Base-by-base conservation (phyloP, 2,797 vertebrate species). In the Austrolebias charrua region DNA sequence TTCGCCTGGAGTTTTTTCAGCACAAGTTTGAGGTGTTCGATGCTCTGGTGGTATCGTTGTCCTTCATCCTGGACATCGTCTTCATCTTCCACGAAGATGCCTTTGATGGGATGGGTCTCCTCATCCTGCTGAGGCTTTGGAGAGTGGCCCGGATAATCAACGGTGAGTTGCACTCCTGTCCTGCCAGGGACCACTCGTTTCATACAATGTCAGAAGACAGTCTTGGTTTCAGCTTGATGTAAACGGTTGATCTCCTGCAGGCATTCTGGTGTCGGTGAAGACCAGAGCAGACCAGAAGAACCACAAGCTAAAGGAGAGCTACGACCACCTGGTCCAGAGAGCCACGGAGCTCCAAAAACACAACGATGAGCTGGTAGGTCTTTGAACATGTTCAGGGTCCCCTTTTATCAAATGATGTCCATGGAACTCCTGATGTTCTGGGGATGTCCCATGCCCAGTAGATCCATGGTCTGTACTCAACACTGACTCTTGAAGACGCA, bases 11-110 rank as follows among this genome's bases (percentile, higher is more conserved):
- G 83, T 98, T 98, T 86, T 96, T 98, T 71, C 83, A 94, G 13
- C 97, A 99, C 88, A 97, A 95, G 86, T 98, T 99, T 1, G 98
- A 99, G 68, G 93, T 99, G 80, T 92, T 99, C 92, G 98, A 99
- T 0, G 91, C 91, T 2, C 0, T 94, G 0, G 91, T 99, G 4
- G 95, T 99, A 29, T 8, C 96, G 0, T 63, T 98, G 35, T 99
- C 98, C 0, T 99, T 99, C 38, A 59, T 95, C 62, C 83, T 99
- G 0, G 98, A 99, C 44, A 5, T 99, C 0, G 80, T 94, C 44
- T 93, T 95, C 73, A 63, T 98, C 69, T 94, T 95, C 79, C 82
- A 68, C 0, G 91, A 96, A 77, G 94, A 95, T 0, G 90, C 88
- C 48, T 96, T 98, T 0, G 94, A 95, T 43, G 98, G 92, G 0